Evolutionary conservation across 2,797 vertebrate species (phyloP).

Genomic region (Netta rufina): DNA sequence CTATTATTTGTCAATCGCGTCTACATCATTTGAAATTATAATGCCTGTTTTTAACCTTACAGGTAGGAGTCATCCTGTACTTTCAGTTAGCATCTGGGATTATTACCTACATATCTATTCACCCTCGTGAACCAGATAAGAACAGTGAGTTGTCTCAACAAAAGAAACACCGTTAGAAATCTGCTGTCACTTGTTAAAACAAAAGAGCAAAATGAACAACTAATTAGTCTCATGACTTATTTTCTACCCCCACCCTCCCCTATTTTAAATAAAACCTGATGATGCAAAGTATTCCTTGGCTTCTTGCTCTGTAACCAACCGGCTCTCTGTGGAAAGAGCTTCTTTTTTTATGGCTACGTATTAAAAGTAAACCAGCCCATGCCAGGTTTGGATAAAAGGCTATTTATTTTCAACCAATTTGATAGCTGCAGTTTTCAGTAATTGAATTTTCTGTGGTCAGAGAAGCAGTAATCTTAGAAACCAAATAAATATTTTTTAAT

Average conservation of each 20-base stretch:
- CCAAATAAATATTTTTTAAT: conserved; percentile 88
- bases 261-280: conserved; percentile 75
- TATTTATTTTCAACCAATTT: conserved; percentile 87
- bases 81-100: background rate
- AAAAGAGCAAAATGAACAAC: conserved; percentile 40
- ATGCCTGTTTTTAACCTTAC: background rate
- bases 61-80: background rate
- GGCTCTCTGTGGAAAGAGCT: conserved; percentile 76
- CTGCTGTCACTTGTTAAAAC: conserved; percentile 40
- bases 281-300: conserved; percentile 75
- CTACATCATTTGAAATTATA: background rate
- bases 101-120: background rate
- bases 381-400: conserved; percentile 84
- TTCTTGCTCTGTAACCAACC: conserved; percentile 56
- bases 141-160: conserved; percentile 15
- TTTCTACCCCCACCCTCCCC: conserved; percentile 35
- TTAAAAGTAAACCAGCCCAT: conserved; percentile 80
- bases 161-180: background rate
- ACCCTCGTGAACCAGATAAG: background rate
- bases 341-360: conserved; percentile 79
- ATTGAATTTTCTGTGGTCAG: conserved; percentile 87
- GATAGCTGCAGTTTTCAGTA: conserved; percentile 85
- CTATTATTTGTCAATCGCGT: background rate
- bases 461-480: conserved; percentile 85
- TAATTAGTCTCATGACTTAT: conserved; percentile 60